A percentile compares a stretch with the other conserved stretches of the same genome.
These are phyloP conservation scores for Hafferia zeledoni DNA, from an alignment of 2,797 vertebrate genomes.

Conservation along the genomic window DNA sequence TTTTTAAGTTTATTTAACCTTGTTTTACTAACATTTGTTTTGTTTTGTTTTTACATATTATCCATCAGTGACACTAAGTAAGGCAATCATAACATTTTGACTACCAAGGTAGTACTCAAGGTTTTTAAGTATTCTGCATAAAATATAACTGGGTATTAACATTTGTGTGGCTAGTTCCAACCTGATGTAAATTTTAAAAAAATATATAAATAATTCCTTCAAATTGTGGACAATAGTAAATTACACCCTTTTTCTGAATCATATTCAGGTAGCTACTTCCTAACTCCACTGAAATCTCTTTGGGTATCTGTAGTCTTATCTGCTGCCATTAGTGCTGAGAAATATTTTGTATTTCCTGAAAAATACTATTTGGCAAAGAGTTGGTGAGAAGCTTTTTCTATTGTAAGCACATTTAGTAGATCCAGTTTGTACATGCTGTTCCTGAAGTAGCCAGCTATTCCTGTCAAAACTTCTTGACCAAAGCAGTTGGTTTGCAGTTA, in stretches of 20 bases:
- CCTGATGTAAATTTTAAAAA: background rate
- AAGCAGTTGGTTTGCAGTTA: background rate
- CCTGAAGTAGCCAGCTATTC: background rate
- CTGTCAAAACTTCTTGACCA: background rate
- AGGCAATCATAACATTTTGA: background rate
- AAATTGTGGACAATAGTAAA: background rate
- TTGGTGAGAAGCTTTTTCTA: background rate
- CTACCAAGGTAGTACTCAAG: background rate
- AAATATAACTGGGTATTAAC: background rate
- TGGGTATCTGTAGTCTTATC: background rate
- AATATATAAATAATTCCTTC: background rate
- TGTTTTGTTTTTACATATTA: background rate
- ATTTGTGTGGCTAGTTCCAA: background rate
- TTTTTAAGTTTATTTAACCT: background rate
- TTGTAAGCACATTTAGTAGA: background rate
- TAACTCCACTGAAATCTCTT: background rate
- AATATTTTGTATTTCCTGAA: background rate
- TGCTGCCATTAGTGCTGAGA: background rate
- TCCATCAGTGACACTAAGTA: background rate
- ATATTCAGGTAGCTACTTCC: background rate
- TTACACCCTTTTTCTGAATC: background rate
- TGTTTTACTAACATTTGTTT: background rate
- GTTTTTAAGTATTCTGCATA: background rate
- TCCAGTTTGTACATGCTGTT: background rate
- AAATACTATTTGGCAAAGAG: background rate